phyloP scores from a whole-genome alignment of 2,113 vertebrate species.

The Gambusia holbrooki region DNA sequence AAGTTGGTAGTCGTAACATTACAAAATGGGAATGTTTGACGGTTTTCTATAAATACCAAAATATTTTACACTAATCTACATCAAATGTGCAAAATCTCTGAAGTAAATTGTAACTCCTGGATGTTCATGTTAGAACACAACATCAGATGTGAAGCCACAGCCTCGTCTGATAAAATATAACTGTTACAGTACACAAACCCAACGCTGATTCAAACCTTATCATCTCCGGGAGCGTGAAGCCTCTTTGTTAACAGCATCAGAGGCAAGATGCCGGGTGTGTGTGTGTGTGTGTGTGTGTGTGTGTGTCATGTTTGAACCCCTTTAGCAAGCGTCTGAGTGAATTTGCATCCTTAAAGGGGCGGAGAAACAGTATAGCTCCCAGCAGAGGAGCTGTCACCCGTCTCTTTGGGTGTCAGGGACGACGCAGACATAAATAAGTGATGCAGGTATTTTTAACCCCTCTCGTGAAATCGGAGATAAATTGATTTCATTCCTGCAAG shows the following conservation, averaged over 20 bases:
- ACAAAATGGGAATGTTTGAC: not conserved
- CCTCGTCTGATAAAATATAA: not conserved
- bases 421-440: constrained; percentile 68
- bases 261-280: not conserved
- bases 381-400: constrained; percentile 54
- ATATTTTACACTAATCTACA: not conserved
- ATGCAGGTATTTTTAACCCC: constrained; percentile 74
- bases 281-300: not conserved
- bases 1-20: not conserved
- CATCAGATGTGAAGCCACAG: not conserved
- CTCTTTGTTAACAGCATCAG: not conserved
- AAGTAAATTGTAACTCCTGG: not conserved
- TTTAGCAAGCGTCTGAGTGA: constrained; percentile 24
- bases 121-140: not conserved
- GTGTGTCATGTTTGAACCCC: constrained; percentile 19
- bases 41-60: not conserved
- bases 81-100: not conserved
- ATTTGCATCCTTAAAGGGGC: constrained; percentile 37
- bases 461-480: constrained; percentile 71
- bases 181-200: not conserved
- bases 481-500: constrained; percentile 71
- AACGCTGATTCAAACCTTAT: not conserved
- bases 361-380: constrained; percentile 32
- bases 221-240: not conserved
- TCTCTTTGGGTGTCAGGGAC: constrained; percentile 35